Evolutionary conservation across 1,140 invertebrate species (phyloP), one percentile per base, ranked within the genome.

Genomic region (Propsilocerus akamusi): DNA sequence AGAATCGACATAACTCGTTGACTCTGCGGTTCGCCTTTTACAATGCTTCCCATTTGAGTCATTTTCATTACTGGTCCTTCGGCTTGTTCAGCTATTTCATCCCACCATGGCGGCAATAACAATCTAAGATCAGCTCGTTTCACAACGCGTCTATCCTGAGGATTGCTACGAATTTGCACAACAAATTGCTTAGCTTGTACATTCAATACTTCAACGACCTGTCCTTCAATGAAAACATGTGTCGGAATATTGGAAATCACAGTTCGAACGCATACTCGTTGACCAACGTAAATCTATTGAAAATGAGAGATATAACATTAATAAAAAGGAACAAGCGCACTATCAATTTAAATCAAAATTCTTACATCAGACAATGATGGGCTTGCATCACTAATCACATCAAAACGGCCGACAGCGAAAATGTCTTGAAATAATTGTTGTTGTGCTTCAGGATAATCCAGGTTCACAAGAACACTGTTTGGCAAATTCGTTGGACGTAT

Each of bases 351-450:
- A 28, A 49, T n/a, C 8, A 1, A 30, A 5, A 11, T 23, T 58
- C 58, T 57, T 57, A 65, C 63, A 58, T 65, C 61, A 20, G 60
- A 80, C 49, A 82, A 74, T 55, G 84, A 81, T 26, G 93, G 93
- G 65, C 86, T 86, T 54, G 91, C 87, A 67, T 97, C 91, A 64
- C 87, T 81, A 56, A 97, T 92, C 56, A 97, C 78, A 66, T 93
- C 86, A 64, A 77, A 85, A 61, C 83, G 84, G 55, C 83, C 78
- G 54, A 72, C 69, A 58, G 80, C 80, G 57, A 91, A 75, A 51
- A 85, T 73, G 65, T 85, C 79, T 63, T 66, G 71, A 58, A 80
- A 80, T 30, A 71, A 67, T 49, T 69, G 65, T 20, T 68, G 69
- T 12, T 58, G 56, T 52, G 71, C 71, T 46, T 75, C 74, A 50